Evolutionary conservation across 1,140 invertebrate species (phyloP).

Genomic region (Pogonomyrmex barbatus): DNA sequence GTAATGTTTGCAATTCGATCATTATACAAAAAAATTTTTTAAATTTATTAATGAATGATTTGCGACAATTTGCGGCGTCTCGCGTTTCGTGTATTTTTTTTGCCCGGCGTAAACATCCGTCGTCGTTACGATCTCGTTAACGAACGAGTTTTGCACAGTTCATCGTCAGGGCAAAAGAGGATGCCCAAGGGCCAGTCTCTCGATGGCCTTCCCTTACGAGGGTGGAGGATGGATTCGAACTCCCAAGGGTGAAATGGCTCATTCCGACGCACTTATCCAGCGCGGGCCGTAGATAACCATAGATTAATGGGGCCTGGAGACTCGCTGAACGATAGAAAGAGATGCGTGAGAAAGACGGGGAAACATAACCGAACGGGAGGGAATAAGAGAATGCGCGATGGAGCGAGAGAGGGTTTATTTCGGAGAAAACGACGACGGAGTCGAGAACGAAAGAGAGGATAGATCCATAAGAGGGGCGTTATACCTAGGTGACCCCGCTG

Average conservation of each 20-base stretch:
- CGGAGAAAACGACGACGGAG: conserved; percentile 39
- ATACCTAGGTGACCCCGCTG: conserved; percentile 78
- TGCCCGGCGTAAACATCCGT: conserved; percentile 24
- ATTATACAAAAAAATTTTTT: neutral
- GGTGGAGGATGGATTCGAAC: conserved; percentile 80
- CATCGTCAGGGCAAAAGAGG: conserved; percentile 77
- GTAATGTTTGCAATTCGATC: neutral
- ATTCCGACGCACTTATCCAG: conserved; percentile 84
- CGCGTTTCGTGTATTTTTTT: conserved; percentile 11
- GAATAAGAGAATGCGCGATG: conserved; percentile 58
- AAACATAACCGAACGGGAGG: conserved; percentile 50
- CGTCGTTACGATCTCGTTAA: conserved; percentile 80
- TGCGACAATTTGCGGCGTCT: neutral
- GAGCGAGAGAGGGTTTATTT: conserved; percentile 56
- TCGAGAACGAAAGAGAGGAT: conserved; percentile 62
- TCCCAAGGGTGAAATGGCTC: conserved; percentile 86
- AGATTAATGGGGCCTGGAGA: conserved; percentile 84
- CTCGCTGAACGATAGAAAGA: conserved; percentile 70
- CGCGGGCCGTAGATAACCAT: conserved; percentile 85
- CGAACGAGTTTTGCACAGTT: conserved; percentile 80
- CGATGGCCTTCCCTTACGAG: conserved; percentile 75
- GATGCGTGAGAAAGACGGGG: conserved; percentile 46
- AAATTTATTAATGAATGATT: neutral
- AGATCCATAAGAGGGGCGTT: conserved; percentile 77
- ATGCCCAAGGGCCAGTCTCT: conserved; percentile 82